phyloP scores from a whole-genome alignment of 2,113 vertebrate species.

The Epinephelus cyanopodus region DNA sequence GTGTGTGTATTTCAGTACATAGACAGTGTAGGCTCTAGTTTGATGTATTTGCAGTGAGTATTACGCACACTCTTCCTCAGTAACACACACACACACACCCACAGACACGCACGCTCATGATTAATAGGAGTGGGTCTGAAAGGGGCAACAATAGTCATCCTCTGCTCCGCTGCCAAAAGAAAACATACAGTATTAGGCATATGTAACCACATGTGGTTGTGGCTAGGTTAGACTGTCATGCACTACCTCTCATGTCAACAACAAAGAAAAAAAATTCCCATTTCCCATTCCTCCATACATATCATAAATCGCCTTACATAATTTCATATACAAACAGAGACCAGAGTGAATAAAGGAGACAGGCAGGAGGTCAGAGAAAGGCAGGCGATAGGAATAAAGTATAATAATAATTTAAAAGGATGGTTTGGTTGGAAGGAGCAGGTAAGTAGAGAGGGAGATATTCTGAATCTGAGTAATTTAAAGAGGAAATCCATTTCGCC shows the following conservation, averaged over 20 bases:
- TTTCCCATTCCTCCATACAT: constrained; percentile 41
- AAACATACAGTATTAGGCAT: constrained; percentile 53
- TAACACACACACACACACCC: constrained; percentile 46
- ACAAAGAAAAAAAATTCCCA: constrained; percentile 22
- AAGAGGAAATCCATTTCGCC: constrained; percentile 56
- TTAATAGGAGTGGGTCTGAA: constrained; percentile 61
- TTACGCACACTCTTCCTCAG: constrained; percentile 21
- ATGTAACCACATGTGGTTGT: constrained; percentile 55
- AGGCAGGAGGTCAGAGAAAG: neutral
- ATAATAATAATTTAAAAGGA: constrained; percentile 5
- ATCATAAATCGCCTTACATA: constrained; percentile 77
- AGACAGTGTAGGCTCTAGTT: constrained; percentile 20
- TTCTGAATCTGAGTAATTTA: constrained; percentile 34
- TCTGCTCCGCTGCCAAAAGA: constrained; percentile 56
- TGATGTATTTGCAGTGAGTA: constrained; percentile 46
- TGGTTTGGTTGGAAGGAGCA: neutral
- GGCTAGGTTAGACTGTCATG: constrained; percentile 49
- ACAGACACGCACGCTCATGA: constrained; percentile 51
- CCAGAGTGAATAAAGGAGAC: neutral
- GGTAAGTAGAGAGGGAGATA: constrained; percentile 22
- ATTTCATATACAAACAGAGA: constrained; percentile 37
- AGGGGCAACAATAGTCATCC: constrained; percentile 68
- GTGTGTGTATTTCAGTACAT: constrained; percentile 35
- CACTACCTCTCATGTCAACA: constrained; percentile 51
- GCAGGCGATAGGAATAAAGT: neutral